These are phyloP conservation scores for Mola mola DNA, from an alignment of 2,113 vertebrate genomes.

Conservation along the genomic window DNA sequence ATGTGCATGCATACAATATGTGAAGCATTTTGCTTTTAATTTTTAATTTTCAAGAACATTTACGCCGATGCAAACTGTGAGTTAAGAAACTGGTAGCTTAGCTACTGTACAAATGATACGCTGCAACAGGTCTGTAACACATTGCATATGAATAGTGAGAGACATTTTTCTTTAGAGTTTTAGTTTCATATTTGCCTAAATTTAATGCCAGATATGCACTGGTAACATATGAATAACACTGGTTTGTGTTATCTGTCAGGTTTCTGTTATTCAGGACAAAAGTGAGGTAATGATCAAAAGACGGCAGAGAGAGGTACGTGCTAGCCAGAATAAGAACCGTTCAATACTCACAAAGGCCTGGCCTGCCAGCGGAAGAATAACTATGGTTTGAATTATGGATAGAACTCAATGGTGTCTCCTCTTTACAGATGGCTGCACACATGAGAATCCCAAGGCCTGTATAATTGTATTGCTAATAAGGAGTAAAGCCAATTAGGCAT, in stretches of 20 bases:
- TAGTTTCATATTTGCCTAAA: slow-evolving; percentile 6
- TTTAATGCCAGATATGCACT: neutral
- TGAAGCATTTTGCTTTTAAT: no score
- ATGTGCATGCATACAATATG: no score
- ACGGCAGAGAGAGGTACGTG: slow-evolving; percentile 85
- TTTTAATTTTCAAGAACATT: no score
- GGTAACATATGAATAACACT: slow-evolving; percentile 29
- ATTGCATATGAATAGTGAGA: neutral
- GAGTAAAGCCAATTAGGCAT: slow-evolving; percentile 99
- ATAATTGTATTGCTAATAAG: slow-evolving; percentile 99
- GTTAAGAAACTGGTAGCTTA: neutral
- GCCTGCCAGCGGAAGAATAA: slow-evolving; percentile 88
- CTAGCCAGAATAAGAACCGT: slow-evolving; percentile 89
- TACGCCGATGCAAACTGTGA: no score
- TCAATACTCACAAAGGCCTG: slow-evolving; percentile 84
- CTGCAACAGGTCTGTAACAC: slow-evolving; percentile 22
- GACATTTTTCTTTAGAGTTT: slow-evolving; percentile 10
- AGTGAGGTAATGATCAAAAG: slow-evolving; percentile 86
- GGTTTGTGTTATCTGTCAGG: slow-evolving; percentile 53
- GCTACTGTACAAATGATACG: neutral
- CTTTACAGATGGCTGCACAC: slow-evolving; percentile 97
- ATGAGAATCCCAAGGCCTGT: slow-evolving; percentile 91
- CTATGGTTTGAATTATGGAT: slow-evolving; percentile 97
- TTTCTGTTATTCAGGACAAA: slow-evolving; percentile 70
- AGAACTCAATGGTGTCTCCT: slow-evolving; percentile 93